A percentile compares a stretch with the other conserved stretches of the same genome.
These are phyloP conservation scores for Drosophila atripex DNA, from an alignment of 2,888 invertebrate genomes.

Conservation along the genomic window DNA sequence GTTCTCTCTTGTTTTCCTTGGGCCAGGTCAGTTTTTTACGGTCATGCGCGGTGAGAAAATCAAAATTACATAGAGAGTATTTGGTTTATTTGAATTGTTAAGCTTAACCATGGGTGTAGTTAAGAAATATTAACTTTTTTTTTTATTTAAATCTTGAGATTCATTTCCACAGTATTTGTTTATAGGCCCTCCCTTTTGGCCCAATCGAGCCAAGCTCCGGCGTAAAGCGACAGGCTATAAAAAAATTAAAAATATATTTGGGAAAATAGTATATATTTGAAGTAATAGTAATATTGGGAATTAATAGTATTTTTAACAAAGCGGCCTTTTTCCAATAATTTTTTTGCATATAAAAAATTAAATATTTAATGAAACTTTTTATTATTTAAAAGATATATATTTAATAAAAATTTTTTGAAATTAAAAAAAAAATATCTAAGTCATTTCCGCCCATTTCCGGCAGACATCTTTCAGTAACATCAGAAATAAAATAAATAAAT, in stretches of 20 bases:
- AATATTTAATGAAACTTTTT: too few species aligned
- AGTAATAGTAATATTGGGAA: too few species aligned
- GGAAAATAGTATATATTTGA: too few species aligned
- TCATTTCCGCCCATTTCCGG: too few species aligned
- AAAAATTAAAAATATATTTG: slow-evolving; percentile 6
- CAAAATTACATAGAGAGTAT: not conserved
- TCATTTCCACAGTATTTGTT: not conserved
- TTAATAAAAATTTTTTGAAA: too few species aligned
- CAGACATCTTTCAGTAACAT: too few species aligned
- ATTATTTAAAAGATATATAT: too few species aligned
- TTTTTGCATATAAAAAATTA: too few species aligned
- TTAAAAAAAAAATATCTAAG: too few species aligned
- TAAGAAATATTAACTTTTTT: not conserved
- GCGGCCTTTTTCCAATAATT: too few species aligned
- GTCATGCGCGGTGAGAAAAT: slow-evolving; percentile 17
- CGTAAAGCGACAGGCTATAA: slow-evolving; percentile 58
- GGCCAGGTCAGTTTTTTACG: slow-evolving; percentile 40
- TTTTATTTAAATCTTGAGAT: not conserved
- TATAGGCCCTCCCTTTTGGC: slow-evolving; percentile 57
- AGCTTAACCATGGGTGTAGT: slow-evolving; percentile 2
- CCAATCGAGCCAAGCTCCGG: slow-evolving; percentile 68
- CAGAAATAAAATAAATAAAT: too few species aligned
- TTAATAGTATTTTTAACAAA: not conserved
- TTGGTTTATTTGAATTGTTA: not conserved
- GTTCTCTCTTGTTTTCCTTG: slow-evolving; percentile 9